Evolutionary conservation across 2,113 vertebrate genomes (phyloP), one percentile per base, ranked within the genome.

Genomic region (Etheostoma cragini): DNA sequence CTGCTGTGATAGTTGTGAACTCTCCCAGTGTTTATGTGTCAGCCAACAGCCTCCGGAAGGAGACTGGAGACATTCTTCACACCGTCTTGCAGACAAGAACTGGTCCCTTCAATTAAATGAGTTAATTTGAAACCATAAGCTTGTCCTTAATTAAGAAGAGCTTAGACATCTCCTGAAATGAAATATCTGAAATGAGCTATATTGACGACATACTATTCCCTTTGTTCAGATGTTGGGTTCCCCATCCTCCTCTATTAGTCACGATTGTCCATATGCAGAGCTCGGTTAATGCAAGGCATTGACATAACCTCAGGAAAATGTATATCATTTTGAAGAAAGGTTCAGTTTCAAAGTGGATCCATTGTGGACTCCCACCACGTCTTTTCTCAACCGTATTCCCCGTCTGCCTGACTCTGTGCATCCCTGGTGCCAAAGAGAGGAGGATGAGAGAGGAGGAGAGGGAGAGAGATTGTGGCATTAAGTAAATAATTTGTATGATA

Each of bases 401-500:
- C 47, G 14, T 88, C 76, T 78, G 80, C 46, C 76, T 89, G 84
- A 88, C 92, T 88, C 84, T 62, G 79, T 85, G 78, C 88, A 87
- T 90, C 92, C 89, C 89, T 45, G 84, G 81, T 84, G 91, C 85
- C 85, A 66, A 82, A 79, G 91, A 87, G 88, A 80, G 82, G 88
- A 90, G 87, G 84, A 88, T 50, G 89, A 88, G 84, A 84, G 86
- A 57, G 84, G 71, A 69, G 81, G 83, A 86, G 88, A 81, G 88
- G 71, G 76, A 89, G 88, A 76, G 85, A 95, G 94, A 95, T 95
- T 94, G 92, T 92, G 84, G 92, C 94, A 94, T 95, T 95, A 95
- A 95, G 94, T 96, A 96, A 96, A 96, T 96, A 95, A 96, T 96
- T 96, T 94, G 93, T 95, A 95, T 95, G 95, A 96, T 96, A 95